Conservation (phyloP, 2,797 vertebrate genomes). For the Propithecus deckenii region DNA sequence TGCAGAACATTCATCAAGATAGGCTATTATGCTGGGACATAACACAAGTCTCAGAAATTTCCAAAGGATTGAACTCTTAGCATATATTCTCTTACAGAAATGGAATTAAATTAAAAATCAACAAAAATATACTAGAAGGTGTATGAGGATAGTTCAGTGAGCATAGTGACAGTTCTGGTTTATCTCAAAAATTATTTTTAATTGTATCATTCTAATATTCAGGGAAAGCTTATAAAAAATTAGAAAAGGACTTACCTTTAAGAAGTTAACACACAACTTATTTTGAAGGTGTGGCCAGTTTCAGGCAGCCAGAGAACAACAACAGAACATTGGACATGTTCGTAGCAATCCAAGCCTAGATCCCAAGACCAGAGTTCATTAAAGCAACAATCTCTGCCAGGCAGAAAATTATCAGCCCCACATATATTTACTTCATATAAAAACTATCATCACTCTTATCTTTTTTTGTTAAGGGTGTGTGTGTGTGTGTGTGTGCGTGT, state of each 20-base stretch:
- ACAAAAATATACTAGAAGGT: neutral
- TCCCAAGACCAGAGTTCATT: neutral
- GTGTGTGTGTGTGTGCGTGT: neutral
- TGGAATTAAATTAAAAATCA: neutral
- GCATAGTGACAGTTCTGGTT: neutral
- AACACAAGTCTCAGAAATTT: neutral
- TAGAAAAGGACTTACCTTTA: neutral
- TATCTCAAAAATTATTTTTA: neutral
- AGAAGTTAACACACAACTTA: neutral
- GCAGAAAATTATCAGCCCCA: neutral
- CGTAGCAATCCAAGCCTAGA: neutral
- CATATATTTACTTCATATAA: neutral
- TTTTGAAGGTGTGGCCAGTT: neutral
- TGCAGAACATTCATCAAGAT: neutral
- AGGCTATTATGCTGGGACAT: neutral
- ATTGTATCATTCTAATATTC: neutral
- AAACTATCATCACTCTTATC: neutral
- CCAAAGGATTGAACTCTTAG: neutral
- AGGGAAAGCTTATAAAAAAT: neutral
- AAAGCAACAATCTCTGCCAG: neutral
- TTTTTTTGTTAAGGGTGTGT: neutral
- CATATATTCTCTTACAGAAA: neutral
- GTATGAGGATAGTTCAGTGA: neutral
- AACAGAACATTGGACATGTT: neutral
- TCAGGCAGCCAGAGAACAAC: neutral